Evolutionary conservation across 2,113 vertebrate species (phyloP), one percentile per base, ranked within the genome.

Genomic region (Coptodon rendalli): DNA sequence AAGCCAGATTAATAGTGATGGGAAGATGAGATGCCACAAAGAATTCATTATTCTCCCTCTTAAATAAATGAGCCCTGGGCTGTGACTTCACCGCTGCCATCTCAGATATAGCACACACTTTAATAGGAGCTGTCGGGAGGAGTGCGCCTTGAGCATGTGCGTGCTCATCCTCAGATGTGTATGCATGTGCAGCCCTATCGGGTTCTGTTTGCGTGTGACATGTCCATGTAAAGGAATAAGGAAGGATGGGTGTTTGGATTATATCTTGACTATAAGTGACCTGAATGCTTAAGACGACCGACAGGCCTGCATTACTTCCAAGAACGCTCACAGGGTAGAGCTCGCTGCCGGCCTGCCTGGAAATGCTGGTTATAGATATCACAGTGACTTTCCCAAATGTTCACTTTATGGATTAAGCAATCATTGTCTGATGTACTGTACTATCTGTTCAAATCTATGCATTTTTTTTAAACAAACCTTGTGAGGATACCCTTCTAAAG

Each of bases 11-110:
- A 93, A 91, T 90, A 86, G 91, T 90, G 94, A 94, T 92, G 85
- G 86, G 88, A 82, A 93, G 90, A 95, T 93, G 91, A 95, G 91
- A 90, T 93, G 94, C 95, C 91, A 94, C 93, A 94, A 93, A 93
- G 91, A 94, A 95, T 95, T 92, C 91, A 94, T 95, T 94, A 92
- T 86, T 86, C 81, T 54, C 52, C 48, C 61, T 87, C 88, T 88
- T 94, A 92, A 95, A 95, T 93, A 94, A 95, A 94, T 93, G 91
- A 94, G 92, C 93, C 91, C 87, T 59, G 82, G 93, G 94, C 91
- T 80, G 86, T 40, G 54, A 91, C 92, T 93, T 86, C 85, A 82
- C 89, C 43, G 61, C 92, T 87, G 90, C 93, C 93, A 87, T 81
- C 87, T 90, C 89, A 54, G 63, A 91, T 93, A 54, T 63, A 87